A percentile compares a stretch with the other conserved stretches of the same genome.
phyloP scores from a whole-genome alignment of 2,113 vertebrate genomes.

The Addax nasomaculatus region DNA sequence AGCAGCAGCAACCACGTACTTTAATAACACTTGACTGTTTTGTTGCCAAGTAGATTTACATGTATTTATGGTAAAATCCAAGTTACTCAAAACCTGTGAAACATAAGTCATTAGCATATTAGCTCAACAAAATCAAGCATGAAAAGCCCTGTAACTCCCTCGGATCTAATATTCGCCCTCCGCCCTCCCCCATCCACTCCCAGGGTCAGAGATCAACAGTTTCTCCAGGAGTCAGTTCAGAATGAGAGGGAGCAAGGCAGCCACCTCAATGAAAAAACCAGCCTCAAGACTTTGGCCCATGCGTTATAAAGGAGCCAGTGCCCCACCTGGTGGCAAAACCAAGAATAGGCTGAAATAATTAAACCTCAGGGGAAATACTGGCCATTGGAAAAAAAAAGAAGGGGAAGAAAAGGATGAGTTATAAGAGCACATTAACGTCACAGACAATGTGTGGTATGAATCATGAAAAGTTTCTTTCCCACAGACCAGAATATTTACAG shows the following conservation, averaged over 20 bases:
- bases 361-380: not conserved
- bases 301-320: constrained; percentile 24
- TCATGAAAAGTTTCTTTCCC: not conserved
- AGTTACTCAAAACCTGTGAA: not conserved
- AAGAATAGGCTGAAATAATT: not conserved
- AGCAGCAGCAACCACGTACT: not conserved
- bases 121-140: not conserved
- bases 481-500: not conserved
- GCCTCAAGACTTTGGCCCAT: rapidly evolving
- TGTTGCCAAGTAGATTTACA: not conserved
- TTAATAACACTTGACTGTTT: not conserved
- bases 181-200: not conserved
- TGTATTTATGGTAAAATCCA: constrained; percentile 30
- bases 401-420: not conserved
- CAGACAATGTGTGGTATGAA: not conserved
- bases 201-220: not conserved
- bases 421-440: not conserved
- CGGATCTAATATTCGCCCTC: not conserved
- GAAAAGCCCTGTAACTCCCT: not conserved
- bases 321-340: constrained; percentile 18
- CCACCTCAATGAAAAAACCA: not conserved
- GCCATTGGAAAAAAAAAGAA: not conserved
- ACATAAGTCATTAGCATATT: not conserved
- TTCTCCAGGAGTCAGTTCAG: not conserved
- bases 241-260: not conserved